Evolutionary conservation across 2,113 vertebrate genomes (phyloP), one percentile per base, ranked within the genome.

Genomic region (Plecotus auritus): DNA sequence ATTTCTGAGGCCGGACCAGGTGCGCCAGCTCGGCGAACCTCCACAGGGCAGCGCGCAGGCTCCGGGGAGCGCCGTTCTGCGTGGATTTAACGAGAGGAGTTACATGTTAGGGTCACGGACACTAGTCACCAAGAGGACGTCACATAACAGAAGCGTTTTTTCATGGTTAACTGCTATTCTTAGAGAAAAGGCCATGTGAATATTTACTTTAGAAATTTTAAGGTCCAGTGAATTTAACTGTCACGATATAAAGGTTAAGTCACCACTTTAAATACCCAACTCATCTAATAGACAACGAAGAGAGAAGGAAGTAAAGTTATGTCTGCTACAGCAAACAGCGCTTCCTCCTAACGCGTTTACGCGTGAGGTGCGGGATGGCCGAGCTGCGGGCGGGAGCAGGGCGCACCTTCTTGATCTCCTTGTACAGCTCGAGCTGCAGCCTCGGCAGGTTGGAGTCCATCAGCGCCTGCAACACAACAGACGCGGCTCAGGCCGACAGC

Each of bases 351-450:
- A 84, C 42, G 64, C 22, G 37, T 81, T 73, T 13, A 40, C 35
- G n/a, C n/a, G n/a, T n/a, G n/a, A n/a, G n/a, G n/a, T n/a, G n/a
- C n/a, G n/a, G n/a, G n/a, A n/a, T n/a, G n/a, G n/a, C n/a, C n/a
- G n/a, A n/a, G n/a, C n/a, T n/a, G n/a, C n/a, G n/a, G n/a, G n/a
- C n/a, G n/a, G n/a, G n/a, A n/a, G n/a, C n/a, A n/a, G n/a, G n/a
- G 54, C 59, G 26, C 59, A 99, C 99, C 99, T 99, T 99, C 98
- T 99, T 99, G 93, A 99, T 99, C 97, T 99, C 99, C 98, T 99
- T 99, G 96, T 99, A 99, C 11, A 99, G 98, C 89, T 99, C 99
- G 70, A 99, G 97, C 97, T 99, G 99, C 72, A 99, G 98, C 96
- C 99, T 98, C 4, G 99, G 99, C 94, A 99, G 98, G 97, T 99